Evolutionary conservation across 1,140 invertebrate species (phyloP), one percentile per base, ranked within the genome.

Genomic region (Drosophila miranda): DNA sequence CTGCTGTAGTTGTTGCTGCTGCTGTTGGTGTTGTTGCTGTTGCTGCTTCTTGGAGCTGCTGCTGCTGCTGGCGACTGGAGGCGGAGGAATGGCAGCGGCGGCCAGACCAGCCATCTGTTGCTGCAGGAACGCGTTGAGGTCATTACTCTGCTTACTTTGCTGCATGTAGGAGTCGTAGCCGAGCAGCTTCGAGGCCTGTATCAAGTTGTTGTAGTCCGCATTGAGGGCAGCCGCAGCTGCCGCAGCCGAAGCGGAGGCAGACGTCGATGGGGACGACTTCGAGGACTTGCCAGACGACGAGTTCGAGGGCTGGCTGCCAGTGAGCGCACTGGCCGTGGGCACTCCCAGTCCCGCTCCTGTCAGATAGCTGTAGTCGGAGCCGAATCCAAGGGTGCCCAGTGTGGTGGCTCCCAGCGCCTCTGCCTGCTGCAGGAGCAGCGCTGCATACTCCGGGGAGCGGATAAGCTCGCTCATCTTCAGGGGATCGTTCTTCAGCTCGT

Each of bases 101-200:
- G 88, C 87, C 6, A 87, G 87, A 1, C 76, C 89, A 49, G 80
- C 84, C 83, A 90, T 90, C 50, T 90, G 90, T 28, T 90, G 87
- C 61, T 90, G 89, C 61, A 90, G 67, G 53, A 90, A 90, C 59
- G 76, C 69, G 34, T 87, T 90, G 0, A 90, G 62, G 54, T 90
- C 89, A 60, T 87, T 90, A 46, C 64, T 89, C 45, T 90, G 79
- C 46, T 88, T 75, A 43, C 63, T 87, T 41, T 90, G 80, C 67
- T 90, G 89, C 75, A 90, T 87, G 34, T 90, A 90, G 54, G 89
- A 76, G 62, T 90, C 89, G 34, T 90, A 90, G 45, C 89, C 89
- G 45, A 90, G 71, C 38, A 90, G 43, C 49, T 91, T 91, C 8
- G 90, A 90, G 26, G 84, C 88, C 53, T 91, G 90, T 23, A 90